phyloP scores from a whole-genome alignment of 2,113 vertebrate species.

The Typhlomys cinereus region DNA sequence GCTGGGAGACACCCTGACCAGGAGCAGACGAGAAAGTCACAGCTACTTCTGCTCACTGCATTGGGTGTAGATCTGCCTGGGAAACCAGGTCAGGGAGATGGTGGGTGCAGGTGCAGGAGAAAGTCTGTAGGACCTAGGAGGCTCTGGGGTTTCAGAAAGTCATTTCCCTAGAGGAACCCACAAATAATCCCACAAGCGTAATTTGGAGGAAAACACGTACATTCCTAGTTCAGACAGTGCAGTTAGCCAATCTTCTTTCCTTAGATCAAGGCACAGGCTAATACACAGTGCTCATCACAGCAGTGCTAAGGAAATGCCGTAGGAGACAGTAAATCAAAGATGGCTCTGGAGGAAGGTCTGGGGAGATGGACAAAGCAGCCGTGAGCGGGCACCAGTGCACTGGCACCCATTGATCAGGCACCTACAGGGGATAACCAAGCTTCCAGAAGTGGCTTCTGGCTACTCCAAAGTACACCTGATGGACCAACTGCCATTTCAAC shows the following conservation, averaged over 20 bases:
- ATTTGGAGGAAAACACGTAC: slow-evolving; percentile 46
- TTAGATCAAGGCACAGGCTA: neutral
- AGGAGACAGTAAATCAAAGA: slow-evolving; percentile 22
- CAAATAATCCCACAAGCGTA: slow-evolving; percentile 10
- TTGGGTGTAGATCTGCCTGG: too few relatives aligned
- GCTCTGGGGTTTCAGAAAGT: neutral
- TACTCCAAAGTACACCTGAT: neutral
- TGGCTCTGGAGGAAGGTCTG: neutral
- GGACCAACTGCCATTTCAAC: neutral
- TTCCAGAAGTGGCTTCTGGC: neutral
- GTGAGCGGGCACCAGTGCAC: neutral
- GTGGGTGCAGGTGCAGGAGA: fast-evolving
- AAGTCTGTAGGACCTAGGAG: neutral
- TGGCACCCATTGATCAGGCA: neutral
- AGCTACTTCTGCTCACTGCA: neutral
- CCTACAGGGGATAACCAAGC: fast-evolving
- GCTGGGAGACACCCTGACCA: neutral
- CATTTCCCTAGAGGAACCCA: neutral
- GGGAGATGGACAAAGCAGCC: neutral
- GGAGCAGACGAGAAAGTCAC: neutral
- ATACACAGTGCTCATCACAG: neutral
- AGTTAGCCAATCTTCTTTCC: slow-evolving; percentile 11
- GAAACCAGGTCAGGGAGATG: neutral
- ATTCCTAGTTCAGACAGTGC: slow-evolving; percentile 18
- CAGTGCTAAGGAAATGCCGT: neutral